Evolutionary conservation across 2,888 invertebrate species (phyloP).

Genomic region (Coelinius sp.): DNA sequence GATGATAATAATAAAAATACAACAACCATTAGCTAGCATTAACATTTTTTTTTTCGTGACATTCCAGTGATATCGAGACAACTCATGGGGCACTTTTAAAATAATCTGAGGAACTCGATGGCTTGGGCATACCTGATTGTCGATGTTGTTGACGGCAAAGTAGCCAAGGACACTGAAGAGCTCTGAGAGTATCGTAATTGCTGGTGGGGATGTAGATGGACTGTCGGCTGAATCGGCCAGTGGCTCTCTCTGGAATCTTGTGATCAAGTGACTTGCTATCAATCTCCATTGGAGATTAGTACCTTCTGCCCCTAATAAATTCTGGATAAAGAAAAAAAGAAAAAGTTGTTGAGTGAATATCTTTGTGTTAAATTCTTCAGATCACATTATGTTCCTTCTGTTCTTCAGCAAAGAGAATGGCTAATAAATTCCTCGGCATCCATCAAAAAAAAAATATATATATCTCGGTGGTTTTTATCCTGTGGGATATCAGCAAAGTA

Average conservation of each 20-base stretch:
- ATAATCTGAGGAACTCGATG: neutral
- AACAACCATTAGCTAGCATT: constrained; percentile 17
- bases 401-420: constrained; percentile 62
- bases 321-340: constrained; percentile 71
- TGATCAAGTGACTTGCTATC: constrained; percentile 86
- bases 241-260: constrained; percentile 75
- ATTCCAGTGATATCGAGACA: constrained; percentile 14
- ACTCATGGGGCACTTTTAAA: constrained; percentile 8
- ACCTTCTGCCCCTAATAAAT: constrained; percentile 85
- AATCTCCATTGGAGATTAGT: constrained; percentile 90
- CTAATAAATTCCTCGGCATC: constrained; percentile 56
- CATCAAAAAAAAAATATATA: too few species aligned
- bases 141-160: constrained; percentile 84
- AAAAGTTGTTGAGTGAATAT: neutral
- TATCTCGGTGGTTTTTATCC: constrained; percentile 31
- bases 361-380: neutral
- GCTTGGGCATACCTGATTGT: constrained; percentile 78
- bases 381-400: neutral
- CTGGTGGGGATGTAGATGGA: constrained; percentile 69
- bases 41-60: constrained; percentile 27
- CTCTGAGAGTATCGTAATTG: constrained; percentile 81
- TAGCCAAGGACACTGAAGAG: constrained; percentile 86
- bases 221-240: constrained; percentile 45
- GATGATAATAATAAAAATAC: neutral
- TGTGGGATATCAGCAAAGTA: constrained; percentile 49